phyloP scores from a whole-genome alignment of 2,797 vertebrate species.

The Phyllotis vaccarum region DNA sequence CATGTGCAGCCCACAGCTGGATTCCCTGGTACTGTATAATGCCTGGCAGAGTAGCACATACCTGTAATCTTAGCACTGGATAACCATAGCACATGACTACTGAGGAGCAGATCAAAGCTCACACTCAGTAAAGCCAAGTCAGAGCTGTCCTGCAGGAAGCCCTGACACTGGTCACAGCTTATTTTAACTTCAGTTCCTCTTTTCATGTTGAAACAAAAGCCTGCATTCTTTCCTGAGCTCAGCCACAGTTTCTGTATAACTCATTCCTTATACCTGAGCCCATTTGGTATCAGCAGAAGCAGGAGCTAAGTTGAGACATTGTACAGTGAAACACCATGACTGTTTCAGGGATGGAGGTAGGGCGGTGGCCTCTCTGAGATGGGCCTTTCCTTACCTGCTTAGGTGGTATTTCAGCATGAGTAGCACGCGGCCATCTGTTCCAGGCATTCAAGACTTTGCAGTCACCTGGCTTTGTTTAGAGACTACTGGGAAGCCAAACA shows the following conservation, averaged over 20 bases:
- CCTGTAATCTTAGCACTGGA: neutral
- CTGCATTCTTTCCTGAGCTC: conserved; percentile 62
- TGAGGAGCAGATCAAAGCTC: neutral
- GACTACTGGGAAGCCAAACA: neutral
- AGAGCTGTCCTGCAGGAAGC: neutral
- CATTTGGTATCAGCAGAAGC: neutral
- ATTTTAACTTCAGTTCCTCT: conserved; percentile 76
- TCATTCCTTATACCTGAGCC: conserved; percentile 45
- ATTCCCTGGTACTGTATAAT: neutral
- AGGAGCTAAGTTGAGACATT: neutral
- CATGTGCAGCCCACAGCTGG: neutral
- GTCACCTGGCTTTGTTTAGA: neutral
- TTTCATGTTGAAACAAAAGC: conserved; percentile 60
- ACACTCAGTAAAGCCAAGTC: accelerated
- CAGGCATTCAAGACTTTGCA: neutral
- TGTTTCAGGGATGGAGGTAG: neutral
- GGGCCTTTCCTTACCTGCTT: neutral
- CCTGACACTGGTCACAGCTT: neutral
- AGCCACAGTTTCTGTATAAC: conserved; percentile 76
- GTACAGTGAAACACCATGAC: neutral
- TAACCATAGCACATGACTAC: neutral
- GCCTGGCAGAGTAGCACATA: neutral
- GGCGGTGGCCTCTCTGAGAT: neutral
- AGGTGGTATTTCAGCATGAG: neutral
- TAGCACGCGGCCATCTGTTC: neutral